phyloP scores from a whole-genome alignment of 1,140 invertebrate species.

The Thaumetopoea pityocampa region DNA sequence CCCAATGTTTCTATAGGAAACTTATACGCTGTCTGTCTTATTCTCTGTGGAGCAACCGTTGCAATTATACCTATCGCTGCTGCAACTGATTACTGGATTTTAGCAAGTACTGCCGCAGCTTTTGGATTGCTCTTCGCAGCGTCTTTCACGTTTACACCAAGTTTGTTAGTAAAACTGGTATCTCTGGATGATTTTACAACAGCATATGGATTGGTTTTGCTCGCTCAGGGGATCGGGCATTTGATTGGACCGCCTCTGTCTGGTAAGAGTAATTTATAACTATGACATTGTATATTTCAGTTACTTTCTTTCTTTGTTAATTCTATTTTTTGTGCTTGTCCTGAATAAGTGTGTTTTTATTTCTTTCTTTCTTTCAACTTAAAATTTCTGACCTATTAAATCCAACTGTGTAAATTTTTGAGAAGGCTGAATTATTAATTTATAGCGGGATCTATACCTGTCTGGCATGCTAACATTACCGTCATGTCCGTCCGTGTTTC shows the following conservation, averaged over 20 bases:
- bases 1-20: constrained; percentile 87
- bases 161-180: constrained; percentile 87
- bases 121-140: constrained; percentile 92
- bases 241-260: constrained; percentile 79
- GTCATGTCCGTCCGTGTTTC: no score
- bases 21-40: constrained; percentile 86
- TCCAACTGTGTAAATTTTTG: no score
- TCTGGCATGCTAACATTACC: no score
- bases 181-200: constrained; percentile 87
- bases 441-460: no score
- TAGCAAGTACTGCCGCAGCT: constrained; percentile 77
- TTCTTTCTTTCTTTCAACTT: no score
- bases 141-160: constrained; percentile 90
- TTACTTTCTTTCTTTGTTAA: neutral
- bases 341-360: no score
- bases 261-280: constrained; percentile 53
- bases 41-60: constrained; percentile 84
- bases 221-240: constrained; percentile 79
- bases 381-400: no score
- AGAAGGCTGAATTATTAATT: no score
- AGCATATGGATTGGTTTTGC: constrained; percentile 86
- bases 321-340: neutral
- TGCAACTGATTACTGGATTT: constrained; percentile 75
- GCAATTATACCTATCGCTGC: constrained; percentile 80
- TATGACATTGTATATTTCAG: neutral